Base-by-base conservation (phyloP, 2,888 invertebrate genomes). In the Cetonia aurata region DNA sequence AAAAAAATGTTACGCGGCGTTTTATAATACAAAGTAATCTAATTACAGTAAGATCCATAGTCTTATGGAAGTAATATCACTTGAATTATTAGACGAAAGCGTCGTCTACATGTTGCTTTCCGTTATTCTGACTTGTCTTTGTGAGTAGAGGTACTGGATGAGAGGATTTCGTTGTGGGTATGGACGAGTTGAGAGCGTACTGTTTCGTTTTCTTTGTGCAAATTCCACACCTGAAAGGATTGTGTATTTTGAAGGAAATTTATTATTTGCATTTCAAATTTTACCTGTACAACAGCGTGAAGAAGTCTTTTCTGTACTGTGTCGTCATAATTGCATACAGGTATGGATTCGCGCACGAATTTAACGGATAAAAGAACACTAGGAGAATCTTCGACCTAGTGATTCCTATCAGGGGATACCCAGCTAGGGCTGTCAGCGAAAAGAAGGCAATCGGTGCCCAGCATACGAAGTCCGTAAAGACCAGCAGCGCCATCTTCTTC, bases 291-390 rank as follows among this genome's bases (percentile, higher is more conserved):
- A 93, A 84, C 48, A 94, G 82, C 10, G 88, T 86, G 66, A 90
- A 87, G 19, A 94, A 86, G 82, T 96, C 95, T 76, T 91, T 88
- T 50, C 95, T 88, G 81, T 95, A 96, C 83, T 95, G 95, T 73
- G 94, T 91, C 6, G 96, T 96, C 80, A 96, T 86, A 76, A 96
- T 93, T 15, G 95, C 96, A 83, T 96, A 97, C 2, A 97, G 86
- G 86, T 96, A 96, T 0, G 96, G 96, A 85, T 97, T 96, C 46
- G 96, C 95, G 81, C 95, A 96, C 0, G 96, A 93, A 84, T 96
- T 96, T 72, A 97, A 85, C 0, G 96, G 96, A 81, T 96, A 95
- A 81, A 96, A 95, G 82, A 96, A 95, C 8, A 96, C 96, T 72
- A 96, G 85, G 10, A 96, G 85, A 59, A 96, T 92, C 84, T 93